Percentiles rank a stretch among this genome's conserved stretches.
Evolutionary conservation across 2,113 vertebrate genomes (phyloP).

Genomic region (Albula glossodonta): DNA sequence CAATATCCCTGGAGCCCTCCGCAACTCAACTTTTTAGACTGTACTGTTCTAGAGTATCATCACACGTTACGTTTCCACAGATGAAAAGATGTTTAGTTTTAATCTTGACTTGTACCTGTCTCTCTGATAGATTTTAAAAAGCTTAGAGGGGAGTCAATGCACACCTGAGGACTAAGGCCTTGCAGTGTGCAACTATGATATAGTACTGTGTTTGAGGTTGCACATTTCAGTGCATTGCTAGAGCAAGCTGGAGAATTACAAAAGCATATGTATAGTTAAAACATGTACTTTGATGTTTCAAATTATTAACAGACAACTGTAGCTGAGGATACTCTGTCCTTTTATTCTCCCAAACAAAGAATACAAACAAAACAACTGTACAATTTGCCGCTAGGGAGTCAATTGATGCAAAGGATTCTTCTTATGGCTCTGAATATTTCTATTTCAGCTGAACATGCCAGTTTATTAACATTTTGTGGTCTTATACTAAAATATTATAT

Average conservation of each 20-base stretch:
- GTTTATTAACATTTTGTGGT: too few species aligned
- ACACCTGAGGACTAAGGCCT: not conserved
- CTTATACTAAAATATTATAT: too few species aligned
- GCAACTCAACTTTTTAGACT: conserved; percentile 8
- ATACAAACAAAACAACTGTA: too few species aligned
- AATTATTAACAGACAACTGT: too few species aligned
- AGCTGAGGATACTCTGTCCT: too few species aligned
- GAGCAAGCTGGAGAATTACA: not conserved
- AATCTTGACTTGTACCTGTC: not conserved
- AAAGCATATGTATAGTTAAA: not conserved
- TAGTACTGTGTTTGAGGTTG: not conserved
- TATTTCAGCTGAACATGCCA: too few species aligned
- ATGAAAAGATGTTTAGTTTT: not conserved
- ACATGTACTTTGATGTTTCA: not conserved
- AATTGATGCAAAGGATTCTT: too few species aligned
- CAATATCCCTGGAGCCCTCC: not conserved
- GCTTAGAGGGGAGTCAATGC: too few species aligned
- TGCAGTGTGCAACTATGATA: not conserved
- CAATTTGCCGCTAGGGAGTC: too few species aligned
- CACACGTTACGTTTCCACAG: not conserved
- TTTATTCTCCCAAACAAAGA: too few species aligned
- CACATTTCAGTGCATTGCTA: not conserved
- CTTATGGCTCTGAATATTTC: too few species aligned
- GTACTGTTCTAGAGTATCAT: not conserved
- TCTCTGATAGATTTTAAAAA: not conserved